Base-by-base conservation (phyloP, 2,113 vertebrate genomes). In the Piaya cayana region DNA sequence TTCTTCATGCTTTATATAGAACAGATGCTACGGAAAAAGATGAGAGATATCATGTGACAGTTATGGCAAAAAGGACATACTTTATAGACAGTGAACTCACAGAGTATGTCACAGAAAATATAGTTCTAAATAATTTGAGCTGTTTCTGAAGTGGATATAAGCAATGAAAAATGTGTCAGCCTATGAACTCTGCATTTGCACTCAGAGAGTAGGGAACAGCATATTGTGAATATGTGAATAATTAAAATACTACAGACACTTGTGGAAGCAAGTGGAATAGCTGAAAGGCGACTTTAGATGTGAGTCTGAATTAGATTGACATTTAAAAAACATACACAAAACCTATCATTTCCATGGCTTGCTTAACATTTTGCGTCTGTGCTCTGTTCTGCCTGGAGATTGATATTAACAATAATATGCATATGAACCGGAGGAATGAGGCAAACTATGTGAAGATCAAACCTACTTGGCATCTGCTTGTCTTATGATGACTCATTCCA, bases 331-430 rank as follows among this genome's bases (percentile, higher is more conserved):
- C 53, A 65, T 77, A 76, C 42, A 47, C 58, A 62, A 88, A 53
- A 11, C 15, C 56, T 82, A 13, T 2, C 18, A 30, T 90, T 95
- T 97, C 82, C 74, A 90, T 56, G 55, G 47, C 26, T 82, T 53
- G 45, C 52, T 92, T 94, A 94, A 53, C 69, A 87, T 96, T 95
- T 96, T 59, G 62, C 67, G 67, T 69, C 58, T 86, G 56, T 85
- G 43, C 82, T 92, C 84, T 67, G 70, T 91, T 96, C 95, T 96
- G 59, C 45, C 15, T 36, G 63, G 78, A 83, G 42, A 82, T 76
- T 93, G 93, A 70, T 90, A 37, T 88, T 90, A 92, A 55, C 3
- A 25, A 10, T 30, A 74, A n/a, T 56, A 69, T 23, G 23, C 9
- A 55, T 58, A 42, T 37, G 9, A 79, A n/a, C 19, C 11, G 65